Conservation (phyloP, 2,888 invertebrate genomes). For the Shargacucullia verbasci region DNA sequence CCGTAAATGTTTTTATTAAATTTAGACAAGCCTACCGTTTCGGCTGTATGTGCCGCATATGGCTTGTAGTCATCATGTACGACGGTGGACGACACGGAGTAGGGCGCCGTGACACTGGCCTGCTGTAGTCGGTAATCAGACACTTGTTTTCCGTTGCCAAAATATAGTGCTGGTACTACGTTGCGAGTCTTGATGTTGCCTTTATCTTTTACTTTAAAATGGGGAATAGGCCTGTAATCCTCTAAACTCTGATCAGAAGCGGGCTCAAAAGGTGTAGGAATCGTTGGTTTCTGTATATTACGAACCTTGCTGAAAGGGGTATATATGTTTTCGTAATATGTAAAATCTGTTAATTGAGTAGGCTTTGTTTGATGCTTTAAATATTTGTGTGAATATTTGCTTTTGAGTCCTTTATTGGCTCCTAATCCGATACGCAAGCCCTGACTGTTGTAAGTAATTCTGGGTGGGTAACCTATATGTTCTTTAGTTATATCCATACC, state of each 20-base stretch:
- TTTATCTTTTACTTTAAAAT: slow-evolving; percentile 74
- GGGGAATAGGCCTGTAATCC: slow-evolving; percentile 72
- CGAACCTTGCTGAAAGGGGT: slow-evolving; percentile 67
- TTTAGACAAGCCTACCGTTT: slow-evolving; percentile 65
- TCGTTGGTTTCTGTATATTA: slow-evolving; percentile 65
- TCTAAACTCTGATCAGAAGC: slow-evolving; percentile 64
- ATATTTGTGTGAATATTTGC: slow-evolving; percentile 70
- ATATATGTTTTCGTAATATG: slow-evolving; percentile 83
- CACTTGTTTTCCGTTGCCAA: slow-evolving; percentile 66
- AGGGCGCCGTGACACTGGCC: slow-evolving; percentile 72
- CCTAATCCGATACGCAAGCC: slow-evolving; percentile 72
- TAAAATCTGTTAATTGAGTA: slow-evolving; percentile 67
- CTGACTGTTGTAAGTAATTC: slow-evolving; percentile 78
- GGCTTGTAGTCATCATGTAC: slow-evolving; percentile 82
- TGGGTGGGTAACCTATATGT: slow-evolving; percentile 72
- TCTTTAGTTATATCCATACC: slow-evolving; percentile 76
- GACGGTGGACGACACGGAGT: slow-evolving; percentile 76
- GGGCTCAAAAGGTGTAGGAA: slow-evolving; percentile 57
- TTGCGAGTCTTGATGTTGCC: slow-evolving; percentile 66
- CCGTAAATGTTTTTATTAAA: slow-evolving; percentile 71
- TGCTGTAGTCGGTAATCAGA: slow-evolving; percentile 70
- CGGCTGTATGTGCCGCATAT: slow-evolving; percentile 58
- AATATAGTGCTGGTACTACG: slow-evolving; percentile 62
- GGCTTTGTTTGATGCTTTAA: slow-evolving; percentile 68
- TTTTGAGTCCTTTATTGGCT: slow-evolving; percentile 64